Percentiles rank a stretch among this genome's conserved stretches.
Evolutionary conservation across 1,140 invertebrate genomes (phyloP).

Genomic region (Drosophila repleta): DNA sequence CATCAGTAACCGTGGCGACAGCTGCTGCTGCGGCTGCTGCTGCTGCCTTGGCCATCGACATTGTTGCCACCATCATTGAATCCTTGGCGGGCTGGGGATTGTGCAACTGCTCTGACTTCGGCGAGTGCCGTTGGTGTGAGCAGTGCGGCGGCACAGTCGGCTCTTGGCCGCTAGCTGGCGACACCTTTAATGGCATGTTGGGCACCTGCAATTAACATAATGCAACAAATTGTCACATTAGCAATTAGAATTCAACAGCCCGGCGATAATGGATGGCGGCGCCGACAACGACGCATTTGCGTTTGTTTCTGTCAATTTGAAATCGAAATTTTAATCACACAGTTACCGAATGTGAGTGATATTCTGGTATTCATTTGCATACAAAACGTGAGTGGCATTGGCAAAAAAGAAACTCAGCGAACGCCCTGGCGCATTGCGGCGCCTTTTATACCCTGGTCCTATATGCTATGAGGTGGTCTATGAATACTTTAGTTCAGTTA

Average conservation of each 20-base stretch:
- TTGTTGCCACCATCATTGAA: conserved; percentile 19
- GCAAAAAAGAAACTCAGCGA: conserved; percentile 30
- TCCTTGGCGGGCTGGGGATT: conserved; percentile 52
- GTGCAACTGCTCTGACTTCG: conserved; percentile 65
- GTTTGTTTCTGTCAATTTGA: conserved; percentile 44
- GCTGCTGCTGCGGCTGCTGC: conserved; percentile 30
- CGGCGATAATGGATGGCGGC: conserved; percentile 53
- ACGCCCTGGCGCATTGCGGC: neutral
- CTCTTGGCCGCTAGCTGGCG: conserved; percentile 27
- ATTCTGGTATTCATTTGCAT: conserved; percentile 59
- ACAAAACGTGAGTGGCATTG: conserved; percentile 64
- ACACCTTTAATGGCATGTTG: conserved; percentile 74
- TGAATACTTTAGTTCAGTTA: too few species aligned
- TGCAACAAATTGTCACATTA: conserved; percentile 51
- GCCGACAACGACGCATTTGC: conserved; percentile 31
- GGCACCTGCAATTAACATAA: conserved; percentile 80
- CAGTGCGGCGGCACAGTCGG: conserved; percentile 48
- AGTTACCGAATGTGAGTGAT: neutral
- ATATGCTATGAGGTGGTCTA: neutral
- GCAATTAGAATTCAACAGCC: conserved; percentile 57
- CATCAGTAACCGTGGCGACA: conserved; percentile 43
- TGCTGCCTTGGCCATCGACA: conserved; percentile 21
- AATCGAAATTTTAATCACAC: conserved; percentile 62
- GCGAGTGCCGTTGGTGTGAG: conserved; percentile 70
- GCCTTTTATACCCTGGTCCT: conserved; percentile 2